A percentile compares a stretch with the other conserved stretches of the same genome.
Conservation (phyloP, 2,888 invertebrate genomes). For the Alentia gelatinosa region DNA sequence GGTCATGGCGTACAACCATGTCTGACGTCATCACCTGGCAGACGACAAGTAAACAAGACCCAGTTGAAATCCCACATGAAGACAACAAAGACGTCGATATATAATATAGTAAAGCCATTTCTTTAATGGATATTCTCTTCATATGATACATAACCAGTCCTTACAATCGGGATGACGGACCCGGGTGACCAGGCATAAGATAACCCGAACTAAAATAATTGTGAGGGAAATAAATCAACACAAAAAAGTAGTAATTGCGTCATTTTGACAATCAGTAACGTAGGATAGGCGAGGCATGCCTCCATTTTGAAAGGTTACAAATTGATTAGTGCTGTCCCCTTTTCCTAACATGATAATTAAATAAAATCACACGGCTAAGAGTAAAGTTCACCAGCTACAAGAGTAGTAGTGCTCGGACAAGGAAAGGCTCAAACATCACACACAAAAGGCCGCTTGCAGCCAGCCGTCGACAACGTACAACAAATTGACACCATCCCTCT, state of each 20-base stretch:
- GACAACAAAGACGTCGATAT: neutral
- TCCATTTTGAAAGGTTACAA: neutral
- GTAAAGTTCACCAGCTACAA: slow-evolving; percentile 24
- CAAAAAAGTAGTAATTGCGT: slow-evolving; percentile 23
- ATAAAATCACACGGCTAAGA: slow-evolving; percentile 33
- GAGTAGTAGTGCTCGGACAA: slow-evolving; percentile 19
- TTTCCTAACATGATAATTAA: slow-evolving; percentile 15
- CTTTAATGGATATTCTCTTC: slow-evolving; percentile 38
- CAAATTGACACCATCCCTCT: neutral
- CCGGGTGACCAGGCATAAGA: slow-evolving; percentile 1
- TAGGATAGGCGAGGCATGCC: neutral
- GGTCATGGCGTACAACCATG: neutral
- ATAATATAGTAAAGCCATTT: slow-evolving; percentile 50
- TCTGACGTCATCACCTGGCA: neutral
- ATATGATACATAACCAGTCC: slow-evolving; percentile 50
- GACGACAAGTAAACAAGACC: neutral
- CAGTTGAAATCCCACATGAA: neutral
- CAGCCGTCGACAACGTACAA: slow-evolving; percentile 21
- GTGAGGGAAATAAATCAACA: neutral
- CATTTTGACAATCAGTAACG: neutral
- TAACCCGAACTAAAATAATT: slow-evolving; percentile 27
- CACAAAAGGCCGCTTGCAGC: slow-evolving; percentile 1
- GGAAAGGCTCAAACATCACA: slow-evolving; percentile 16
- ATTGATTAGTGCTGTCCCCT: neutral
- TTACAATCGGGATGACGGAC: slow-evolving; percentile 28